Evolutionary conservation across 2,797 vertebrate genomes (phyloP).

Genomic region (Falco rusticolus): DNA sequence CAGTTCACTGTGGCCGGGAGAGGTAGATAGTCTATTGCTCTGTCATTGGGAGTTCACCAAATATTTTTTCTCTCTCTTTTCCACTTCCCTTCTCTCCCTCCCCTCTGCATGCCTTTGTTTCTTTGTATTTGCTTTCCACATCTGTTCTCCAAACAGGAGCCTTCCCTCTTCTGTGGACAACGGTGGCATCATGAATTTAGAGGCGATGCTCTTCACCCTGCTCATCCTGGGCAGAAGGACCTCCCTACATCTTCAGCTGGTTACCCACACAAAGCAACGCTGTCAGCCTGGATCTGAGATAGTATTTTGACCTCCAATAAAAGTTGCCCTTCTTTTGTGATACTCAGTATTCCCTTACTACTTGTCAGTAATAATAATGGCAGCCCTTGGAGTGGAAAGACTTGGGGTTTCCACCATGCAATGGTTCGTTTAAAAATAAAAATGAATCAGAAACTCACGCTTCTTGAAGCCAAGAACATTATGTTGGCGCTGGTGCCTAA

Average conservation of each 20-base stretch:
- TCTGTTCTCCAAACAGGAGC: not conserved
- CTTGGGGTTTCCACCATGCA: slow-evolving; percentile 22
- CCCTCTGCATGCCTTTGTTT: not conserved
- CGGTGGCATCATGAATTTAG: not conserved
- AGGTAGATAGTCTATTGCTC: not conserved
- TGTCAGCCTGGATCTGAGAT: not conserved
- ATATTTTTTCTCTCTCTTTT: not conserved
- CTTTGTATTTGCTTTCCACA: not conserved
- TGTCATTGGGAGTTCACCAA: not conserved
- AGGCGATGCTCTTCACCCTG: not conserved
- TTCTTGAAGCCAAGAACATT: slow-evolving; percentile 29
- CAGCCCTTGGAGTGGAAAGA: not conserved
- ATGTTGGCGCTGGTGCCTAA: not conserved
- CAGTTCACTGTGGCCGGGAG: not conserved
- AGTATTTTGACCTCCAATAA: not conserved
- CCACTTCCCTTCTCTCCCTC: not conserved
- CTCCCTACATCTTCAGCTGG: not conserved
- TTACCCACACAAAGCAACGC: not conserved
- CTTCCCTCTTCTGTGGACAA: not conserved
- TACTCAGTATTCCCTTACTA: not conserved
- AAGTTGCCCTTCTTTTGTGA: not conserved
- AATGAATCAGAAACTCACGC: slow-evolving; percentile 36
- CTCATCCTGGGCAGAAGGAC: not conserved
- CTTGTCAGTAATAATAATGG: not conserved
- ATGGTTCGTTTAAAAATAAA: slow-evolving; percentile 43